These are phyloP conservation scores for Ceryle rudis DNA, from an alignment of 2,797 vertebrate genomes.

Conservation along the genomic window DNA sequence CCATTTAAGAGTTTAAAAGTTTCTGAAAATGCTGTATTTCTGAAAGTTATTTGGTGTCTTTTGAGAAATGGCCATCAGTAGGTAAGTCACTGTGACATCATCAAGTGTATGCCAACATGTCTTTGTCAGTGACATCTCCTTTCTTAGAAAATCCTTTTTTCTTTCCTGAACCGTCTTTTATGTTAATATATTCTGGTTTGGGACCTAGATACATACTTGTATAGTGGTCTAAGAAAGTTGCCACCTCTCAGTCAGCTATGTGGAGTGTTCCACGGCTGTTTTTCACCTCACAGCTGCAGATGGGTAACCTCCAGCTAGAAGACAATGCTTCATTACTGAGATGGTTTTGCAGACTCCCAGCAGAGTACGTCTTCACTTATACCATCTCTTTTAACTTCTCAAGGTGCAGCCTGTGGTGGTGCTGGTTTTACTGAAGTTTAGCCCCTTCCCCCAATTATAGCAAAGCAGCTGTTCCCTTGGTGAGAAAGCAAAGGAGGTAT, in stretches of 20 bases:
- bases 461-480: not conserved
- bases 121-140: not conserved
- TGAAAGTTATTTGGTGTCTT: not conserved
- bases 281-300: not conserved
- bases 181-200: not conserved
- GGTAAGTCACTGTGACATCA: not conserved
- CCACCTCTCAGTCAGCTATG: rapidly evolving
- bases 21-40: not conserved
- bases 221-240: not conserved
- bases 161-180: not conserved
- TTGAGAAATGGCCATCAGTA: not conserved
- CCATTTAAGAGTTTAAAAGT: not conserved
- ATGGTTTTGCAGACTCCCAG: not conserved
- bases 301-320: not conserved
- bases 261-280: rapidly evolving
- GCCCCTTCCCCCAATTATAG: not conserved
- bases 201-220: not conserved
- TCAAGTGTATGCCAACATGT: not conserved
- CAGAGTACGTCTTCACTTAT: not conserved
- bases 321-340: not conserved
- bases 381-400: not conserved
- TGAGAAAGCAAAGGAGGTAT: not conserved
- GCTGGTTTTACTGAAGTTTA: not conserved
- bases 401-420: not conserved
- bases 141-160: not conserved